Evolutionary conservation across 2,888 invertebrate species (phyloP).

Genomic region (Zaprionus obscuricornis): DNA sequence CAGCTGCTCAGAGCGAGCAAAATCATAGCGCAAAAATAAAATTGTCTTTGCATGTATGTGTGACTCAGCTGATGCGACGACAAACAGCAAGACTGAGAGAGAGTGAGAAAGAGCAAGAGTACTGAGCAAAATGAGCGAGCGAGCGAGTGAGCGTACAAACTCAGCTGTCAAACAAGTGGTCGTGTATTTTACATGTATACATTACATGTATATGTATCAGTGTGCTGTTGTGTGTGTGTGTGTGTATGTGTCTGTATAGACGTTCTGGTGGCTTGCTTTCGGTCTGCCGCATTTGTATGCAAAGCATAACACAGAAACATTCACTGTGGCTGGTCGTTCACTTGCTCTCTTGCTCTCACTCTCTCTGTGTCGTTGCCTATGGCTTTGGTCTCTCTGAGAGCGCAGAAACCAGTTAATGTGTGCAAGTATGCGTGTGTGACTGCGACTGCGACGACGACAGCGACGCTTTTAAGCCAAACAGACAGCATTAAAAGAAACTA

Average conservation of each 20-base stretch:
- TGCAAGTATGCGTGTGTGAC: constrained; percentile 19
- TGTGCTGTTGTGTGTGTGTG: background rate
- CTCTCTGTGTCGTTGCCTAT: background rate
- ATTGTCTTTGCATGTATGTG: constrained; percentile 24
- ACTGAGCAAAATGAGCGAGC: constrained; percentile 17
- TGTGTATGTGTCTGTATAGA: constrained; percentile 5
- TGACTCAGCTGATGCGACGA: constrained; percentile 52
- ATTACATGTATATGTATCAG: constrained; percentile 1
- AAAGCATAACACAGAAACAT: constrained; percentile 47
- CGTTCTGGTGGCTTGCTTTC: constrained; percentile 49
- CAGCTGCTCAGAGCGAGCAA: constrained; percentile 62
- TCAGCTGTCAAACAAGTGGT: constrained; percentile 72
- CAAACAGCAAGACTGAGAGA: constrained; percentile 18
- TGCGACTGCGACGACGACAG: constrained; percentile 12
- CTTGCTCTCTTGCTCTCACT: constrained; percentile 21
- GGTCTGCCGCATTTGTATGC: constrained; percentile 62
- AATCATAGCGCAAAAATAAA: constrained; percentile 31
- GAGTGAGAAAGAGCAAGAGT: constrained; percentile 6
- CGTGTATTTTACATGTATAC: constrained; percentile 32
- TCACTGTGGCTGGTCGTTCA: constrained; percentile 22
- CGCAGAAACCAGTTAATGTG: constrained; percentile 52
- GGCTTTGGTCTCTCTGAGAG: constrained; percentile 35
- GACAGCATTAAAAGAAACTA: constrained; percentile 51
- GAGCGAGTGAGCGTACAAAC: constrained; percentile 14
- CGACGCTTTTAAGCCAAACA: constrained; percentile 25